Base-by-base conservation (phyloP, 1,140 invertebrate species). In the Macrobrachium nipponense region DNA sequence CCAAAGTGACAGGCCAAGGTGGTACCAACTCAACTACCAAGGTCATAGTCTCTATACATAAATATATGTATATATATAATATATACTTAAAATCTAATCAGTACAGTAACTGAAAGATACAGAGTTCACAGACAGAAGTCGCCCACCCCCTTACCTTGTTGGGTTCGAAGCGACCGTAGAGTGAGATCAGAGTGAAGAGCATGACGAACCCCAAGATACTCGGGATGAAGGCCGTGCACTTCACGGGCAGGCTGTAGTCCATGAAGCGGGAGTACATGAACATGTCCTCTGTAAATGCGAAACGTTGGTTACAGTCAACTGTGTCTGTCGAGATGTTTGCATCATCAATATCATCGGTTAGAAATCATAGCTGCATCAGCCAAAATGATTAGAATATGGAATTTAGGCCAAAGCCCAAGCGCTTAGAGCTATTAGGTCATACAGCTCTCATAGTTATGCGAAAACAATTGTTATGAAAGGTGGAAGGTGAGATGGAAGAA, bases 221-320 rank as follows among this genome's bases (percentile, higher is more conserved):
- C 8, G 92, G 93, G 79, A 93, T 91, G 88, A 93, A 93, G 5
- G 92, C 92, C 5, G 92, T 91, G 59, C 90, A 90, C 87, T 93
- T 93, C 6, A 91, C 89, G 0, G 87, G 89, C 23, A 92, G 59
- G 58, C 91, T 89, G 88, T 92, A 93, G 36, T 90, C 91, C 88
- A 92, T 90, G 88, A 91, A 93, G n/a, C 91, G 90, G 3, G 92
- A 91, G 89, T 93, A 92, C 92, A 93, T 93, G 44, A 91, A 89
- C 80, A 91, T 91, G 88, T 93, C 93, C n/a, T 89, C 90, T 91
- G 90, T 18, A 90, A 88, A 12, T 70, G 12, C 59, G 51, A 62
- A 36, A 36, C 27, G 27, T 36, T 36, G 27, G 27, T 36, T 36
- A 36, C 27, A 36, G 27, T 36, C 27, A 36, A 36, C 27, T 36